Evolutionary conservation across 37 sponge, comb jelly and placozoan species (phyloP).

Genomic region (Dysidea cf. avara): DNA sequence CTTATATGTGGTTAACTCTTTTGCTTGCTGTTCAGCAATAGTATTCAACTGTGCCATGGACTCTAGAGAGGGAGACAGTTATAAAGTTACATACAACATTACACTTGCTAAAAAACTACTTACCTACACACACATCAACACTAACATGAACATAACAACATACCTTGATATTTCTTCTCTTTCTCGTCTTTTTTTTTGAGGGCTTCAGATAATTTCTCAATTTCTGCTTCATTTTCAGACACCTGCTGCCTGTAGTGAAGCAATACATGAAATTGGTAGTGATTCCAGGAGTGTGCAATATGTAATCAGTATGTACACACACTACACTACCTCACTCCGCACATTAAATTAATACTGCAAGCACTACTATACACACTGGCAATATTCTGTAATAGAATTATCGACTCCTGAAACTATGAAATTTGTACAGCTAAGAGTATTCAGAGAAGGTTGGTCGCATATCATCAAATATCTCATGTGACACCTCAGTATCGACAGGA

Average conservation of each 20-base stretch:
- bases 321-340: neutral
- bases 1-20: constrained; percentile 63
- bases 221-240: constrained; percentile 51
- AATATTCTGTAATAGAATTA: too few species aligned
- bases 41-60: constrained; percentile 68
- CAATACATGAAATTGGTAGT: neutral
- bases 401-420: too few species aligned
- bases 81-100: neutral
- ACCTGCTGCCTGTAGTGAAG: constrained; percentile 57
- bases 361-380: neutral
- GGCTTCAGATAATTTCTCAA: constrained; percentile 53
- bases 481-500: too few species aligned
- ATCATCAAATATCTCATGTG: too few species aligned
- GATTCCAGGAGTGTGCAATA: neutral
- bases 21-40: constrained; percentile 78
- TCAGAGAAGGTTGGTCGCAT: too few species aligned
- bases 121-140: constrained; percentile 2
- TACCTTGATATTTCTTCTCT: constrained; percentile 78
- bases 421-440: too few species aligned
- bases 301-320: neutral
- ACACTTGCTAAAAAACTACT: neutral
- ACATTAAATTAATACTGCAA: neutral
- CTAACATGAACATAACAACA: neutral
- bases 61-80: constrained; percentile 30
- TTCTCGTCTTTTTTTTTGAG: constrained; percentile 78